A percentile compares a stretch with the other conserved stretches of the same genome.
These are phyloP conservation scores for Diorhabda elongata DNA, from an alignment of 1,140 invertebrate species.

Conservation along the genomic window DNA sequence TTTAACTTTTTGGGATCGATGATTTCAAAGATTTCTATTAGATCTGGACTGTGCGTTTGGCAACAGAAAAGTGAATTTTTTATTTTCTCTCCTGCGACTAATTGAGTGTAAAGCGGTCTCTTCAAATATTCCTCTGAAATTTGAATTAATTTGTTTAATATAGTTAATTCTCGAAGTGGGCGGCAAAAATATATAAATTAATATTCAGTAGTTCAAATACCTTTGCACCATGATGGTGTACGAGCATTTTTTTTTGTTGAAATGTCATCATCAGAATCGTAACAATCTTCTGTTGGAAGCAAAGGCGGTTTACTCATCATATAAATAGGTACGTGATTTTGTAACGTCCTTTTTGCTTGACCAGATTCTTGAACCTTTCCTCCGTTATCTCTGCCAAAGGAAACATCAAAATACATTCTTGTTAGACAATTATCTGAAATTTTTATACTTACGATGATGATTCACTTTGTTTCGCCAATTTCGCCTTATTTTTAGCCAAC, in stretches of 20 bases:
- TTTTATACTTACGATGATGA: constrained; percentile 43
- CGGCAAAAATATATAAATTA: constrained; percentile 1
- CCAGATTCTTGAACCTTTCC: constrained; percentile 6
- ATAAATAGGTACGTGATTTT: constrained; percentile 44
- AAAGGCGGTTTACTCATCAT: constrained; percentile 48
- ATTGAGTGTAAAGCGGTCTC: constrained; percentile 11
- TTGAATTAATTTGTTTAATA: neutral
- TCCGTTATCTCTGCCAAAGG: too few relatives aligned
- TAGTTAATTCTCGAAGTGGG: neutral
- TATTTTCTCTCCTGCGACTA: constrained; percentile 29
- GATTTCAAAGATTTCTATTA: constrained; percentile 60
- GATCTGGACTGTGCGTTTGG: constrained; percentile 60
- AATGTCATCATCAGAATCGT: constrained; percentile 48
- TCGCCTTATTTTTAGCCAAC: constrained; percentile 36
- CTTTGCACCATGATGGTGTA: constrained; percentile 27
- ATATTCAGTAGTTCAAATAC: neutral
- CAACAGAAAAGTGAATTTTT: constrained; percentile 60
- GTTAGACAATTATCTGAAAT: neutral
- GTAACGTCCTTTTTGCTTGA: constrained; percentile 37
- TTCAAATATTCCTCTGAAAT: constrained; percentile 11
- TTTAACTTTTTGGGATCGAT: constrained; percentile 61
- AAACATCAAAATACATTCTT: too few relatives aligned
- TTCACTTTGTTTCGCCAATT: constrained; percentile 44
- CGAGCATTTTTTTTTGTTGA: constrained; percentile 7
- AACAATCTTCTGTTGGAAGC: constrained; percentile 53